Conservation (phyloP, 1,140 invertebrate genomes). For the Drosophila fuyamai region DNA sequence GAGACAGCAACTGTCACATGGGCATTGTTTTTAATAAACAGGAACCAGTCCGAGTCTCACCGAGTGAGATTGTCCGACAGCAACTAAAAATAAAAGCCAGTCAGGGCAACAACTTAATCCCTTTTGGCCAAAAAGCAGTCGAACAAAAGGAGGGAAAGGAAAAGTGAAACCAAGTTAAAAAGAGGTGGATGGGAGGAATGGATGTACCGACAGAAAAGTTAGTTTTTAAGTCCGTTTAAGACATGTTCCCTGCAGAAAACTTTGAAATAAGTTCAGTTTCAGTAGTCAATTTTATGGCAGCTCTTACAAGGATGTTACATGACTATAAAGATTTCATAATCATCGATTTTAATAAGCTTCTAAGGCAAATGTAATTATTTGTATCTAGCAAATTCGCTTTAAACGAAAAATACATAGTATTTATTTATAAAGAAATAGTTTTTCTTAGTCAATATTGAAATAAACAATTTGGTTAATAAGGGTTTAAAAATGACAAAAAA, state of each 20-base stretch:
- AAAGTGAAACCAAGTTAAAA: conserved; percentile 6
- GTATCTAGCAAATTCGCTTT: background rate
- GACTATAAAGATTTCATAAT: background rate
- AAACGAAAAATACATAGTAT: no score
- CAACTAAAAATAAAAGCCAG: conserved; percentile 67
- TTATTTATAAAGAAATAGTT: no score
- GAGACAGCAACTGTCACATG: conserved; percentile 33
- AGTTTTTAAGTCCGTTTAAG: conserved; percentile 73
- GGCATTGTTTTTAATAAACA: conserved; percentile 72
- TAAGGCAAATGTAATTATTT: background rate
- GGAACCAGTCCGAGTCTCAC: background rate
- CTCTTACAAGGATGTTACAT: background rate
- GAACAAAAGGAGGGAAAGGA: conserved; percentile 20
- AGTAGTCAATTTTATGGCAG: conserved; percentile 28
- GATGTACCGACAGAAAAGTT: conserved; percentile 28
- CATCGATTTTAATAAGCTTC: background rate
- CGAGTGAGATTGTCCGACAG: conserved; percentile 41
- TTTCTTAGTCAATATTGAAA: no score
- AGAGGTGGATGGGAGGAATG: background rate
- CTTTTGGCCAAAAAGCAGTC: conserved; percentile 57
- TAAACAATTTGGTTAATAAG: no score
- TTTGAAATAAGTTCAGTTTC: conserved; percentile 40
- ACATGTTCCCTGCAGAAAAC: conserved; percentile 57
- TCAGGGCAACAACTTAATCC: conserved; percentile 70
- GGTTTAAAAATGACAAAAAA: no score